These are phyloP conservation scores for Calameuta pallipes DNA, from an alignment of 2,888 invertebrate genomes.

Conservation along the genomic window DNA sequence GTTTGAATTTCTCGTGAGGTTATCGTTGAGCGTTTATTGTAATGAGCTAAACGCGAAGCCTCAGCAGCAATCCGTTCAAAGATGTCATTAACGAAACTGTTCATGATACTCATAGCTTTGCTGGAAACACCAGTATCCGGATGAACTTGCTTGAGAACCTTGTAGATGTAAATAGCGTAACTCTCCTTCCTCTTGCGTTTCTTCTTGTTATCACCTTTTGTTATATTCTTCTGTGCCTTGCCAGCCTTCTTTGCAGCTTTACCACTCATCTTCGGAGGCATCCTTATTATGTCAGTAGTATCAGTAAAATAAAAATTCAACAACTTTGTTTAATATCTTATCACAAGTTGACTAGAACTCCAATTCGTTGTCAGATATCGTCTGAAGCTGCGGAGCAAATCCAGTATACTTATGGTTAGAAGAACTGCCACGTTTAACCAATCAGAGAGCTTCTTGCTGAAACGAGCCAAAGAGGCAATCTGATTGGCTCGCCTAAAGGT, in stretches of 20 bases:
- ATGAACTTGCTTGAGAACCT: slow-evolving; percentile 72
- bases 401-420: no score
- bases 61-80: slow-evolving; percentile 78
- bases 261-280: slow-evolving; percentile 56
- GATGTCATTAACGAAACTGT: slow-evolving; percentile 80
- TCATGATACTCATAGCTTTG: slow-evolving; percentile 80
- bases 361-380: no score
- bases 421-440: no score
- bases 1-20: slow-evolving; percentile 78
- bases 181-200: slow-evolving; percentile 71
- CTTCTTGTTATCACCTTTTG: slow-evolving; percentile 70
- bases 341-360: no score
- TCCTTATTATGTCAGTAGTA: slow-evolving; percentile 9
- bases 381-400: no score
- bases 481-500: no score
- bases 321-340: no score
- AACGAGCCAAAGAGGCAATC: no score
- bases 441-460: no score
- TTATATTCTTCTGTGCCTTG: slow-evolving; percentile 71
- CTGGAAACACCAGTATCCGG: slow-evolving; percentile 76
- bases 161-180: slow-evolving; percentile 74
- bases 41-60: slow-evolving; percentile 73
- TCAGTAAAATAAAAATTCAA: no score
- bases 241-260: slow-evolving; percentile 69
- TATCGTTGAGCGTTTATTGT: slow-evolving; percentile 75